Evolutionary conservation across 2,797 vertebrate genomes (phyloP).

Genomic region (Centroberyx gerrardi): DNA sequence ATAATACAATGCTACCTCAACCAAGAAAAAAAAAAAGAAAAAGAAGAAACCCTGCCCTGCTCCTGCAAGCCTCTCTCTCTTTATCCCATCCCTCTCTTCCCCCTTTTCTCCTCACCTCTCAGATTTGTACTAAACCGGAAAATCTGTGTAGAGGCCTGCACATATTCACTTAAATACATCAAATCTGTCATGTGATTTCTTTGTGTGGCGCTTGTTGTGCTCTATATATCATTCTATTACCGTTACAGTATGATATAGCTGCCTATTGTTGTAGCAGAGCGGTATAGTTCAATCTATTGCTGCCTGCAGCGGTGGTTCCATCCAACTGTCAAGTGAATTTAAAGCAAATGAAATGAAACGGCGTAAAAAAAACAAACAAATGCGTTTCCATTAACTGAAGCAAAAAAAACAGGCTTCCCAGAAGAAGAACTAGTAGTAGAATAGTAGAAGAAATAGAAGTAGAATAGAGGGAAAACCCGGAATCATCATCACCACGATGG

Average conservation of each 20-base stretch:
- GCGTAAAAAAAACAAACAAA: background rate
- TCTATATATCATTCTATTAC: background rate
- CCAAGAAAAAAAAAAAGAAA: background rate
- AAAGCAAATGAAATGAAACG: too few relatives aligned
- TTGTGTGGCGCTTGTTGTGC: background rate
- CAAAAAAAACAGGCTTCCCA: too few relatives aligned
- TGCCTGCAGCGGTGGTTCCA: too few relatives aligned
- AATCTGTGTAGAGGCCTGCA: background rate
- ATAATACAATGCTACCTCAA: slow-evolving; percentile 76
- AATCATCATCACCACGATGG: too few relatives aligned
- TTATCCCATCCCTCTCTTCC: slow-evolving; percentile 14
- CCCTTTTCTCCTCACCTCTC: slow-evolving; percentile 29
- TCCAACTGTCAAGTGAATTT: too few relatives aligned
- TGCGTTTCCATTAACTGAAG: too few relatives aligned
- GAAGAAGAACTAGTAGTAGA: too few relatives aligned
- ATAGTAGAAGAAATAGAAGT: too few relatives aligned
- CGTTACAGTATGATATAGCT: background rate
- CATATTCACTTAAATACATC: slow-evolving; percentile 1
- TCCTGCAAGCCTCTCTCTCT: slow-evolving; percentile 50
- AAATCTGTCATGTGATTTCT: slow-evolving; percentile 5
- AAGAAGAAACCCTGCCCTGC: slow-evolving; percentile 67
- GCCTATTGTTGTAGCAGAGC: background rate
- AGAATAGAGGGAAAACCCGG: too few relatives aligned
- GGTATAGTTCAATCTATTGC: background rate
- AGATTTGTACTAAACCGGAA: slow-evolving; percentile 18